These are phyloP conservation scores for Zonitis immaculata DNA, from an alignment of 2,888 invertebrate species.

Conservation along the genomic window DNA sequence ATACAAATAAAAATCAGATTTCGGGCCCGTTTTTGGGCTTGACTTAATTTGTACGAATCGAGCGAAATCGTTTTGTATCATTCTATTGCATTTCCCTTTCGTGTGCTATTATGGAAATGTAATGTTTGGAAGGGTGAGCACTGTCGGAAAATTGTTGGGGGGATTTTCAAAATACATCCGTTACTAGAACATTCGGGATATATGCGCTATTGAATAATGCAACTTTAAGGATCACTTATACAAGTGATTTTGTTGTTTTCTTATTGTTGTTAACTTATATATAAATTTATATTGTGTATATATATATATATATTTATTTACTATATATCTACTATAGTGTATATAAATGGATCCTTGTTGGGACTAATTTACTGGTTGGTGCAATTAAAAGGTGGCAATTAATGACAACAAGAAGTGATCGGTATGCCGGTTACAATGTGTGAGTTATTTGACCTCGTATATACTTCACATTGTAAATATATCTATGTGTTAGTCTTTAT, in stretches of 20 bases:
- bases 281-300: neutral
- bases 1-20: constrained; percentile 21
- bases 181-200: constrained; percentile 14
- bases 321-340: too few relatives aligned
- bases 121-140: constrained; percentile 22
- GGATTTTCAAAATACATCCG: constrained; percentile 23
- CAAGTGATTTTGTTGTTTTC: neutral
- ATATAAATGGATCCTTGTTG: constrained; percentile 11
- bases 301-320: neutral
- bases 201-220: constrained; percentile 18
- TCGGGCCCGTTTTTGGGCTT: constrained; percentile 16
- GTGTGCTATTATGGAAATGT: constrained; percentile 24
- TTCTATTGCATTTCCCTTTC: constrained; percentile 20
- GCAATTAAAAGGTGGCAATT: constrained; percentile 52
- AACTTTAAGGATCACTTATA: constrained; percentile 3
- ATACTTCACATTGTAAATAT: neutral
- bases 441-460: constrained; percentile 43
- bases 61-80: too few relatives aligned
- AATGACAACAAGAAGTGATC: constrained; percentile 49
- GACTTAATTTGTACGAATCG: constrained; percentile 20
- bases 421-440: constrained; percentile 45
- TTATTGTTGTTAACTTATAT: neutral
- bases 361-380: constrained; percentile 39
- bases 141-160: constrained; percentile 22
- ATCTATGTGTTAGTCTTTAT: too few relatives aligned